Evolutionary conservation across 2,113 vertebrate genomes (phyloP).

Genomic region (Micronycteris hirsuta): DNA sequence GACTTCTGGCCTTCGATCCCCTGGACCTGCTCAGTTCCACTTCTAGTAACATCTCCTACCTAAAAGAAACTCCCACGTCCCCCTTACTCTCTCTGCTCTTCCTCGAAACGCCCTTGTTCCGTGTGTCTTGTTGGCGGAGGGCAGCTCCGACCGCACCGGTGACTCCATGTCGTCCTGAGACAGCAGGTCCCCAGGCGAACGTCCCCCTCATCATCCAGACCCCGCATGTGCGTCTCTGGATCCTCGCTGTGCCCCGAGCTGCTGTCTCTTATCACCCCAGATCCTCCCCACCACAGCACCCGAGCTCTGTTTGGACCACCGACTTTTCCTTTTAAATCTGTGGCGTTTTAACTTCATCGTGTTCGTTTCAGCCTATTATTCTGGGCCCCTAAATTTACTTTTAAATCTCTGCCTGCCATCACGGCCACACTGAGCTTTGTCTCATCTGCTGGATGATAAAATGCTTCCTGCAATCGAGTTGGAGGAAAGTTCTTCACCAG

Average conservation of each 20-base stretch:
- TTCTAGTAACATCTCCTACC: not conserved
- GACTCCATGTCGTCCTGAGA: not conserved
- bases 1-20: not conserved
- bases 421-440: not conserved
- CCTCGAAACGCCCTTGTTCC: not conserved
- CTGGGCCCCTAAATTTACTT: not conserved
- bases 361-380: not conserved
- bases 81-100: not conserved
- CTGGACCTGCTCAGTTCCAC: not conserved
- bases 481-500: not conserved
- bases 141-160: not conserved
- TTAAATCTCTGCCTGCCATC: not conserved
- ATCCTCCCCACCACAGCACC: not conserved
- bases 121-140: not conserved
- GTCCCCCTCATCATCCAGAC: not conserved
- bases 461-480: not conserved
- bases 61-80: too few relatives aligned
- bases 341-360: not conserved
- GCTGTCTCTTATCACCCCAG: not conserved
- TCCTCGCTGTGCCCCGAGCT: not conserved
- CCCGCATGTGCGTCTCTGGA: rapidly evolving
- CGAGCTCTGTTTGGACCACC: not conserved
- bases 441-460: not conserved
- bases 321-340: not conserved
- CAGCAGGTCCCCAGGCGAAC: too few relatives aligned